Base-by-base conservation (phyloP, 2,797 vertebrate genomes). In the Poeciliopsis paucimaculata region DNA sequence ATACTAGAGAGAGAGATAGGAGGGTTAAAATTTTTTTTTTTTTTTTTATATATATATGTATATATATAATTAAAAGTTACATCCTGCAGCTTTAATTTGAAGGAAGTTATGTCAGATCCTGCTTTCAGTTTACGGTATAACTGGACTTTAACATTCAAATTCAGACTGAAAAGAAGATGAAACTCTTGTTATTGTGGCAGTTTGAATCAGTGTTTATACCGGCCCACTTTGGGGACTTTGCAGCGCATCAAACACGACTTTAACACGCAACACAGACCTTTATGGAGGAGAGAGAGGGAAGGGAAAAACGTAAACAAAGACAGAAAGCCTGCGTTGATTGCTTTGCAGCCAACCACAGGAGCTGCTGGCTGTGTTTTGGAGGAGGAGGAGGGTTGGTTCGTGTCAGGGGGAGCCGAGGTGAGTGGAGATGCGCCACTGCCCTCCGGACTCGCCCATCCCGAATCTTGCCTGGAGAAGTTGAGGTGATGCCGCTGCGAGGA, bases 381-480 rank as follows among this genome's bases (percentile, higher is more conserved):
- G 39, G 39, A 39, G 31, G 60, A 20, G 55, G 43, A 68, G 82
- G 41, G 82, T 81, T 15, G 13, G 55, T 87, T 93, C 90, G 77
- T 68, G 92, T 90, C 92, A 89, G 90, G 87, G 84, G 78, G 91
- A 89, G 93, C 91, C 91, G 93, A 93, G 91, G 88, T 86, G 91
- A 91, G 90, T 83, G 87, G 85, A 82, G 89, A 92, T 77, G 93
- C 92, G 86, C 85, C 92, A 91, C 89, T 90, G 89, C 92, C 90
- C 93, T 91, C 88, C 89, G 90, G 93, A 94, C 90, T 91, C 92
- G 91, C 90, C 90, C 92, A 84, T 85, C 68, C 89, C 80, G 68
- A 71, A 13, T 78, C 84, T 86, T 87, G 87, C 83, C 77, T 84
- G 89, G 88, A 91, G 88, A 95, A 95, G 92, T 94, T 95, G 87